Evolutionary conservation across 1,140 invertebrate genomes (phyloP).

Genomic region (Drosophila nigrodunni): DNA sequence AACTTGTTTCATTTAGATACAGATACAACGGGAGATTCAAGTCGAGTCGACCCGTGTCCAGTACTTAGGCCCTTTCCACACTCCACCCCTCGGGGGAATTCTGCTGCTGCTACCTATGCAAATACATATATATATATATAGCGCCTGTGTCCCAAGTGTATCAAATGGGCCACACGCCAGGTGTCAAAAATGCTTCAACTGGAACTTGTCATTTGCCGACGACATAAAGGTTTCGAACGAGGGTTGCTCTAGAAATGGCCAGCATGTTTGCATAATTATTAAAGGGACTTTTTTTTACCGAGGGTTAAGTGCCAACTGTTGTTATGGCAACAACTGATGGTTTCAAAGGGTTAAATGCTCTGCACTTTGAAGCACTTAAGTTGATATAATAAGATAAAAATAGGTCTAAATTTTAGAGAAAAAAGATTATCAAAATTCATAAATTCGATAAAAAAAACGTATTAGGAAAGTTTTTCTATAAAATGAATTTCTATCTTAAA

Average conservation of each 20-base stretch:
- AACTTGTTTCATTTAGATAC: slow-evolving; percentile 44
- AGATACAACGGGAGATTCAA: neutral
- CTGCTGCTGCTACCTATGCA: slow-evolving; percentile 16
- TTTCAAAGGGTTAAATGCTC: slow-evolving; percentile 48
- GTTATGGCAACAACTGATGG: slow-evolving; percentile 12
- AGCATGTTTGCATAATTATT: slow-evolving; percentile 71
- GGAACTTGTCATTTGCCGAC: slow-evolving; percentile 51
- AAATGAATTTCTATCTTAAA: too few species aligned
- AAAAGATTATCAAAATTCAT: neutral
- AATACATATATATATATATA: slow-evolving; percentile 9
- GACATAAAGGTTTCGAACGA: slow-evolving; percentile 15
- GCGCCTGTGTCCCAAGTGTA: slow-evolving; percentile 48
- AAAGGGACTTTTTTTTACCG: slow-evolving; percentile 45
- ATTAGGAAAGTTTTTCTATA: too few species aligned
- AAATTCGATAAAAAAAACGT: too few species aligned
- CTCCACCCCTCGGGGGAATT: slow-evolving; percentile 6
- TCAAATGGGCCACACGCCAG: slow-evolving; percentile 61
- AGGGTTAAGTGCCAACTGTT: slow-evolving; percentile 63
- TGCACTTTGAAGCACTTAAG: slow-evolving; percentile 10
- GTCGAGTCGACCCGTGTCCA: slow-evolving; percentile 3
- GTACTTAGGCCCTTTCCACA: slow-evolving; percentile 1
- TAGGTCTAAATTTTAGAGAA: neutral
- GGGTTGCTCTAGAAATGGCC: slow-evolving; percentile 37
- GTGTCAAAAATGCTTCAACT: slow-evolving; percentile 68
- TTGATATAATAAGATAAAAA: slow-evolving; percentile 3